Percentiles rank a stretch among this genome's conserved stretches.
Evolutionary conservation across 2,113 vertebrate genomes (phyloP).

Genomic region (Gambusia affinis): DNA sequence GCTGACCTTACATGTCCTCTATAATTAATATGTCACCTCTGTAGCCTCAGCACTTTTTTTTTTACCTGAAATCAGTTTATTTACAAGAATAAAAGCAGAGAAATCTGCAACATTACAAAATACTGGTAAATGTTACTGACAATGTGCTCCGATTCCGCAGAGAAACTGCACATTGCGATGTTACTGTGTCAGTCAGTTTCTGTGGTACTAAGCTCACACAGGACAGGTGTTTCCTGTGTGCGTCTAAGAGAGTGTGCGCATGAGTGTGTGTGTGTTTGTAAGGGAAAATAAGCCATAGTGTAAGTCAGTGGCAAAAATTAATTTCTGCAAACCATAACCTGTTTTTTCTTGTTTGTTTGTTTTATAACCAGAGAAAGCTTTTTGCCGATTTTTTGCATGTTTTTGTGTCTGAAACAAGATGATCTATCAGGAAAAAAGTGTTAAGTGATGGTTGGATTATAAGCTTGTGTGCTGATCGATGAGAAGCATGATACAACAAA

Average conservation of each 20-base stretch:
- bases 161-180: conserved; percentile 8
- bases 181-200: conserved; percentile 63
- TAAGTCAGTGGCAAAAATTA: background rate
- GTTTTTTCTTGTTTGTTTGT: background rate
- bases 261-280: conserved; percentile 1
- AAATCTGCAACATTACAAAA: background rate
- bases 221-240: conserved; percentile 91
- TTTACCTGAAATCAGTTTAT: background rate
- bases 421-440: background rate
- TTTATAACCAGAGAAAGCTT: background rate
- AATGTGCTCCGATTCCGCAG: conserved; percentile 26
- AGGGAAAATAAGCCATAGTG: background rate
- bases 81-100: background rate
- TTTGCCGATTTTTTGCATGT: background rate
- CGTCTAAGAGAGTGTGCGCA: conserved; percentile 18
- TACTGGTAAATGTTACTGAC: conserved; percentile 18
- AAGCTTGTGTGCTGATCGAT: background rate
- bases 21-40: background rate
- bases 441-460: background rate
- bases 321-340: background rate
- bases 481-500: background rate
- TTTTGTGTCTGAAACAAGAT: background rate
- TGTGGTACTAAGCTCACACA: conserved; percentile 71
- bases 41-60: background rate
- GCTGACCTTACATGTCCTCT: background rate